phyloP scores from a whole-genome alignment of 2,797 vertebrate genomes.

The Enteromius paludinosus region DNA sequence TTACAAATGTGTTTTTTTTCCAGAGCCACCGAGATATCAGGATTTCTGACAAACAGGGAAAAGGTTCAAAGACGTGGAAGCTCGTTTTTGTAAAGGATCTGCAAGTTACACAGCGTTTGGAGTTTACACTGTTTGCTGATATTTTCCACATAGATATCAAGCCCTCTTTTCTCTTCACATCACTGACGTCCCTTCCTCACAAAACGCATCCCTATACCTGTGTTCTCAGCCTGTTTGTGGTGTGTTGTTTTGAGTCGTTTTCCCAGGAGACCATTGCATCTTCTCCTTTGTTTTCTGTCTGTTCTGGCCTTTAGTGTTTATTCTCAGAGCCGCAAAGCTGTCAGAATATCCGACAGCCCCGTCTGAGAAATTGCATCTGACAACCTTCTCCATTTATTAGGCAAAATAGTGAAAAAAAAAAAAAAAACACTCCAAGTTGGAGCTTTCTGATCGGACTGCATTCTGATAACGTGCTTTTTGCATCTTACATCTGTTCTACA shows the following conservation, averaged over 20 bases:
- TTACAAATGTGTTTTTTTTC: constrained; percentile 18
- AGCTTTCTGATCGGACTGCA: constrained; percentile 2
- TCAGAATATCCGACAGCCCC: constrained; percentile 45
- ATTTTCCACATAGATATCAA: constrained; percentile 44
- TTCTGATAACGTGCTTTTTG: not conserved
- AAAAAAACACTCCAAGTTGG: not conserved
- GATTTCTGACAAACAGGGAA: constrained; percentile 8
- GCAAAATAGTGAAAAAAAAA: constrained; percentile 35
- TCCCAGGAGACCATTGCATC: constrained; percentile 28
- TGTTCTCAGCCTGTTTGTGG: constrained; percentile 34
- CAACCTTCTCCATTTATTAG: constrained; percentile 49
- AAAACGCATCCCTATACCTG: constrained; percentile 38
- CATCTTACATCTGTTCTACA: constrained; percentile 1
- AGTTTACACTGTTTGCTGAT: constrained; percentile 27
- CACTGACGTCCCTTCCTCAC: constrained; percentile 26
- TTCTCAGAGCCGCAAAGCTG: constrained; percentile 48
- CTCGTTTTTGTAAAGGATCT: constrained; percentile 6
- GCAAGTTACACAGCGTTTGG: constrained; percentile 32
- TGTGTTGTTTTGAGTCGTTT: constrained; percentile 22
- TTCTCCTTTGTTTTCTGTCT: constrained; percentile 37
- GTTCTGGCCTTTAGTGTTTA: constrained; percentile 51
- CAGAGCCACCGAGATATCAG: constrained; percentile 7
- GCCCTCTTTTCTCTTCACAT: constrained; percentile 37
- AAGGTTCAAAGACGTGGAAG: constrained; percentile 20
- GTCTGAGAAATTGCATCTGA: constrained; percentile 49